Conservation (phyloP, 37 sponge, comb jelly and placozoan genomes). For the Diacarnus erythraeanus region DNA sequence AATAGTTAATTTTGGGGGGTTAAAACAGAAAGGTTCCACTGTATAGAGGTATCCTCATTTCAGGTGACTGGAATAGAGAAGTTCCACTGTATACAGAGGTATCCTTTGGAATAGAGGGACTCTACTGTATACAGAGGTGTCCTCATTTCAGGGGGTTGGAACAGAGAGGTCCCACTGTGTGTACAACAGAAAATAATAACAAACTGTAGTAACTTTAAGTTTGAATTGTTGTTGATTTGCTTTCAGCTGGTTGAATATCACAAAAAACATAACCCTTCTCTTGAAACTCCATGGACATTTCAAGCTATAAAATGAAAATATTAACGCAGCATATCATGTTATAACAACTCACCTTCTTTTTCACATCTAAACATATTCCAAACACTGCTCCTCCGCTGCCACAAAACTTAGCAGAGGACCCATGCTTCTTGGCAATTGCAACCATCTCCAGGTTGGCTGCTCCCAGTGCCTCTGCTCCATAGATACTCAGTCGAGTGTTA, state of each 20-base stretch:
- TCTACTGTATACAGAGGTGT: too few species aligned
- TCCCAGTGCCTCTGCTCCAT: constrained; percentile 74
- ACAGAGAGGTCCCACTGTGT: too few species aligned
- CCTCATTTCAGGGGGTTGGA: too few species aligned
- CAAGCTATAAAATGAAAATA: not conserved
- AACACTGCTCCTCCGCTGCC: constrained; percentile 90
- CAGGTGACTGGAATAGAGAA: too few species aligned
- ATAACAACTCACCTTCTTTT: constrained; percentile 42
- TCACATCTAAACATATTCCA: constrained; percentile 66
- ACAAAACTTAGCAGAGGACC: constrained; percentile 84
- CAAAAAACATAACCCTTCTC: constrained; percentile 79
- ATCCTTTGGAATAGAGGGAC: too few species aligned
- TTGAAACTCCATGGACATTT: constrained; percentile 67
- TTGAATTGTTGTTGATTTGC: too few species aligned
- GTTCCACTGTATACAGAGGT: too few species aligned
- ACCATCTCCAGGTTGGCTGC: constrained; percentile 75
- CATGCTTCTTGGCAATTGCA: constrained; percentile 76
- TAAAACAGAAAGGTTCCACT: too few species aligned
- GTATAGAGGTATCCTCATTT: too few species aligned
- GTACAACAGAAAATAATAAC: too few species aligned
- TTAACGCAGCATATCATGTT: not conserved
- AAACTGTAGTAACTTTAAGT: too few species aligned
- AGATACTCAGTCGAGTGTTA: constrained; percentile 59
- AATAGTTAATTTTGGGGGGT: too few species aligned
- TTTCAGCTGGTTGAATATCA: constrained; percentile 50